These are phyloP conservation scores for Trypoxylon attenuatum DNA, from an alignment of 2,888 invertebrate genomes.

Conservation along the genomic window DNA sequence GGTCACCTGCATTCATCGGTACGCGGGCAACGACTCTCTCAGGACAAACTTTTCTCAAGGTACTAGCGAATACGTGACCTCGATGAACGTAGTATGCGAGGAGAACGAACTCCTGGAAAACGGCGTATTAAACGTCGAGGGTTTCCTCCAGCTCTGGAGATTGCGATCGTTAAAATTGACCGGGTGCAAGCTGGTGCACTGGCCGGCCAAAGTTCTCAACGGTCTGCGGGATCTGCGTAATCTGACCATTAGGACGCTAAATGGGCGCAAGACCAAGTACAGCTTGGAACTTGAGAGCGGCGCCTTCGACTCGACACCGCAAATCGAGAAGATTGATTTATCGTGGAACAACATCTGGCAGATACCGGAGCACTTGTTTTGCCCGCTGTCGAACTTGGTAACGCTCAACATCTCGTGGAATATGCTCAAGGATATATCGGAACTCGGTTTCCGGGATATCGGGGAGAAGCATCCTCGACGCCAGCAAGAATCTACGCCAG, in stretches of 20 bases:
- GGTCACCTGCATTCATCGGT: constrained; percentile 77
- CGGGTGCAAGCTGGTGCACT: constrained; percentile 90
- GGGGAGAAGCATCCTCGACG: constrained; percentile 78
- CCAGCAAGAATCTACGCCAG: constrained; percentile 74
- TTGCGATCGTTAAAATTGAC: constrained; percentile 88
- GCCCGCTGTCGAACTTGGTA: constrained; percentile 86
- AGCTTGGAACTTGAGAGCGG: constrained; percentile 88
- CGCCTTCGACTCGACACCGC: constrained; percentile 85
- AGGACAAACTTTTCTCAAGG: constrained; percentile 87
- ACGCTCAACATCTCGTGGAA: constrained; percentile 91
- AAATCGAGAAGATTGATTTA: constrained; percentile 88
- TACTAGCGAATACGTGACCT: constrained; percentile 80
- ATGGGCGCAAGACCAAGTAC: constrained; percentile 76
- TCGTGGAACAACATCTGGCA: constrained; percentile 94
- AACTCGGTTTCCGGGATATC: constrained; percentile 87
- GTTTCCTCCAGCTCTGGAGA: constrained; percentile 87
- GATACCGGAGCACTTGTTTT: constrained; percentile 90
- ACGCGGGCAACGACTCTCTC: constrained; percentile 76
- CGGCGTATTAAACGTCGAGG: constrained; percentile 65
- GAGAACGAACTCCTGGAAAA: constrained; percentile 46
- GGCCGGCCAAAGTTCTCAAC: constrained; percentile 86
- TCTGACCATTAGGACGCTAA: constrained; percentile 89
- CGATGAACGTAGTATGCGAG: constrained; percentile 63
- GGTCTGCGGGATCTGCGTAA: constrained; percentile 89
- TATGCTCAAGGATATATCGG: constrained; percentile 90